Percentiles rank a stretch among this genome's conserved stretches.
Evolutionary conservation across 2,797 vertebrate genomes (phyloP).

Genomic region (Alosa sapidissima): DNA sequence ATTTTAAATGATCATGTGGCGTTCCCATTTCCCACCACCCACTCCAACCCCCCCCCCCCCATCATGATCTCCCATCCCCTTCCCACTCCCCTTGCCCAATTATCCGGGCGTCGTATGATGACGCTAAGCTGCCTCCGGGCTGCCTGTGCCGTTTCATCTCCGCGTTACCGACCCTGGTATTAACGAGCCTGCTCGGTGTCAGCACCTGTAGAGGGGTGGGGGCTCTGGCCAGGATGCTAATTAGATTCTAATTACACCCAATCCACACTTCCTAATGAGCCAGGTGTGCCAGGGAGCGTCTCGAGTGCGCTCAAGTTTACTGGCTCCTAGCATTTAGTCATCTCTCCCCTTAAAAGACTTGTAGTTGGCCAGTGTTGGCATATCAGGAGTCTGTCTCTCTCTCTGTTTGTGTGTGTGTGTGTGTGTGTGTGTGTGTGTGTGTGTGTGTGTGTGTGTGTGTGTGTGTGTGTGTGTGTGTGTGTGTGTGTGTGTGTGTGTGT

Average conservation of each 20-base stretch:
- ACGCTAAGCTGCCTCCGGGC: conserved; percentile 71
- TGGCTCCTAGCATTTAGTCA: background rate
- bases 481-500: too few relatives aligned
- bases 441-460: background rate
- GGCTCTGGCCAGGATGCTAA: conserved; percentile 64
- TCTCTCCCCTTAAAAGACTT: conserved; percentile 8
- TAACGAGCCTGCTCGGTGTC: conserved; percentile 55
- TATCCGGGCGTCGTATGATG: conserved; percentile 65
- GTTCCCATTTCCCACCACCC: background rate
- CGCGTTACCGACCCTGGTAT: conserved; percentile 49
- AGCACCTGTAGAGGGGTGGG: conserved; percentile 58
- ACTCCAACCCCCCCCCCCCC: conserved; percentile 27
- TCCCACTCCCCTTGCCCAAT: conserved; percentile 51
- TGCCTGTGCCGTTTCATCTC: conserved; percentile 64
- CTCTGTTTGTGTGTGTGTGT: background rate
- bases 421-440: too few relatives aligned
- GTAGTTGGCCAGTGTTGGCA: background rate
- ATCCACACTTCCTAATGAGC: conserved; percentile 65
- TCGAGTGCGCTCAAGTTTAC: conserved; percentile 32
- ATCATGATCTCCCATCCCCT: background rate
- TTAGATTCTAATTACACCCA: conserved; percentile 73
- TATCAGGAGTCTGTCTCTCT: background rate
- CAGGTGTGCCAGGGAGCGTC: conserved; percentile 63
- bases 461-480: background rate
- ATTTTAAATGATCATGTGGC: background rate